A percentile compares a stretch with the other conserved stretches of the same genome.
Evolutionary conservation across 2,113 vertebrate species (phyloP).

Genomic region (Abramis brama): DNA sequence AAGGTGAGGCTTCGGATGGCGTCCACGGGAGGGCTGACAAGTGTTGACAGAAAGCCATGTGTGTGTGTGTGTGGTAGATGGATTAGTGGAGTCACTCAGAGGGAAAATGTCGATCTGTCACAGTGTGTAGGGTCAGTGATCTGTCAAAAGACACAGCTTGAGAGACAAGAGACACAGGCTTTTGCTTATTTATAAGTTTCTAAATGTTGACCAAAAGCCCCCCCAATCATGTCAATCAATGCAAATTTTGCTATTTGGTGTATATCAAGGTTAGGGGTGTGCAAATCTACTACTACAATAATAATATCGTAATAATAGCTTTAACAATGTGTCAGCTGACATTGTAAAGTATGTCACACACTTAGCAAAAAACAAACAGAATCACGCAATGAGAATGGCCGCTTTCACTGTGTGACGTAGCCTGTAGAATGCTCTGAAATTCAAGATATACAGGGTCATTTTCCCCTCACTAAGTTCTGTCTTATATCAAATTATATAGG

Average conservation of each 20-base stretch:
- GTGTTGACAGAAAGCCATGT: background rate
- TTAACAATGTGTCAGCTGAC: background rate
- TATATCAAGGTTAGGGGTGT: background rate
- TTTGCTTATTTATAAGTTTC: background rate
- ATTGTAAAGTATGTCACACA: background rate
- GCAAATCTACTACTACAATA: background rate
- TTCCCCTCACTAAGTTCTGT: background rate
- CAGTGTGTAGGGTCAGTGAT: background rate
- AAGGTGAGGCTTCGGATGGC: background rate
- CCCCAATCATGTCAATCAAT: too few species aligned
- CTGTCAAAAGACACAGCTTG: background rate
- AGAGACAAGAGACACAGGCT: background rate
- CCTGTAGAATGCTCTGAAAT: background rate
- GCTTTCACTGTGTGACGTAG: background rate
- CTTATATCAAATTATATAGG: background rate
- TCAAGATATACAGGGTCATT: background rate
- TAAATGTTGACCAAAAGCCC: background rate
- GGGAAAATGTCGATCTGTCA: conserved; percentile 26
- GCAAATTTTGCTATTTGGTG: background rate
- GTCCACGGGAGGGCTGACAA: conserved; percentile 29
- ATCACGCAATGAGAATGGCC: too few species aligned
- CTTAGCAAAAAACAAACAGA: background rate
- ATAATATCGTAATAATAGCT: background rate
- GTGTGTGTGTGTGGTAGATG: conserved; percentile 34
- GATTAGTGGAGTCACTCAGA: conserved; percentile 13